phyloP scores from a whole-genome alignment of 2,113 vertebrate species.

The Leuciscus idus region DNA sequence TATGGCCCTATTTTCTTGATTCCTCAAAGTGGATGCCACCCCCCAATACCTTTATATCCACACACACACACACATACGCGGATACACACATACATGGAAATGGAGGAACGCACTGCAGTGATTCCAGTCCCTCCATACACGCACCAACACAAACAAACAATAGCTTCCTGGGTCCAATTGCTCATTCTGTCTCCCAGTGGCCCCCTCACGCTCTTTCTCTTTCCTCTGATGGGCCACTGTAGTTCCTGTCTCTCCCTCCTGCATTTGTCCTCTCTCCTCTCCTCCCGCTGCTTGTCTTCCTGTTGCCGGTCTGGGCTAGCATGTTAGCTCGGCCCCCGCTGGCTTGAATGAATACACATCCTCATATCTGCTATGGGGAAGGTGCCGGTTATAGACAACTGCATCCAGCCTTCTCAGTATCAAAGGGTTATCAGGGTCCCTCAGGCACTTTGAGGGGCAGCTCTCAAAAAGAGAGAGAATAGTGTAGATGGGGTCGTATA shows the following conservation, averaged over 20 bases:
- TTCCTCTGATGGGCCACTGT: slow-evolving; percentile 65
- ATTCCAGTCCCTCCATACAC: slow-evolving; percentile 62
- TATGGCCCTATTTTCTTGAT: slow-evolving; percentile 32
- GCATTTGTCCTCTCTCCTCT: slow-evolving; percentile 62
- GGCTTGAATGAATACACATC: slow-evolving; percentile 59
- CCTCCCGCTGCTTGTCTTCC: slow-evolving; percentile 70
- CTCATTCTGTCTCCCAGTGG: slow-evolving; percentile 62
- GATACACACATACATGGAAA: slow-evolving; percentile 34
- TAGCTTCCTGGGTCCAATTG: slow-evolving; percentile 37
- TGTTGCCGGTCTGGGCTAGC: slow-evolving; percentile 69
- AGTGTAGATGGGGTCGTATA: slow-evolving; percentile 30
- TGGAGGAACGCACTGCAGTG: slow-evolving; percentile 48
- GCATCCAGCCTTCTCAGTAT: slow-evolving; percentile 74
- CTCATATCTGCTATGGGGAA: slow-evolving; percentile 76
- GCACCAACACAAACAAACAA: slow-evolving; percentile 41
- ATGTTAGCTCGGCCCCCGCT: slow-evolving; percentile 71
- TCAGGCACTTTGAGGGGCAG: slow-evolving; percentile 69
- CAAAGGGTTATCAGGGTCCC: slow-evolving; percentile 80
- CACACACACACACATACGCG: background rate
- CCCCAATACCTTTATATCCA: slow-evolving; percentile 39
- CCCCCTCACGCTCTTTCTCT: slow-evolving; percentile 44
- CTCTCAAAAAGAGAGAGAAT: slow-evolving; percentile 52
- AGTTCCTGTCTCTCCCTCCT: slow-evolving; percentile 66
- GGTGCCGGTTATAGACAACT: slow-evolving; percentile 77
- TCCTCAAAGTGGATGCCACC: slow-evolving; percentile 51